A percentile compares a stretch with the other conserved stretches of the same genome.
These are phyloP conservation scores for Lumbricus terrestris DNA, from an alignment of 2,888 invertebrate genomes.

Conservation along the genomic window DNA sequence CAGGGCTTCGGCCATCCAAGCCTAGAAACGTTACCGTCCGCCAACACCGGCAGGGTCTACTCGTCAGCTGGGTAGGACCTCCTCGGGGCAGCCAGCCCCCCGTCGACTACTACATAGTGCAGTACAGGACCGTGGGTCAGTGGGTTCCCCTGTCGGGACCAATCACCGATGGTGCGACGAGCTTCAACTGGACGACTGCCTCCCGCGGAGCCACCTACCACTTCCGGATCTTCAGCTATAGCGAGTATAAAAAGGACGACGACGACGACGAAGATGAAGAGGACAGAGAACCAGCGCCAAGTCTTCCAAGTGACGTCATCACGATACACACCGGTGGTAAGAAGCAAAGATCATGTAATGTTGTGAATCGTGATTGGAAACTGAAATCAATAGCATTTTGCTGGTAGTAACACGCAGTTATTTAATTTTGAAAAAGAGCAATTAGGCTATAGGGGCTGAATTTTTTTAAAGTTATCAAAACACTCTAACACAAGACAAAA, in stretches of 20 bases:
- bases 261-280: neutral
- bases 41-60: constrained; percentile 83
- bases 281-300: neutral
- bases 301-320: constrained; percentile 14
- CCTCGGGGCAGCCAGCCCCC: constrained; percentile 38
- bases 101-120: constrained; percentile 44
- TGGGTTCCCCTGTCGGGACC: constrained; percentile 35
- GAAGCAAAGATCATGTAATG: neutral
- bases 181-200: constrained; percentile 35
- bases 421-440: no score
- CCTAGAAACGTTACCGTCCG: constrained; percentile 87
- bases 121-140: constrained; percentile 41
- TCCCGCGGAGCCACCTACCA: constrained; percentile 30
- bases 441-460: no score
- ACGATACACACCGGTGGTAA: constrained; percentile 11
- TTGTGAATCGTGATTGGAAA: no score
- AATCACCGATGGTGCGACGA: constrained; percentile 27
- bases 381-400: no score
- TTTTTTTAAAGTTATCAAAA: no score
- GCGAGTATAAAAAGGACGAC: neutral
- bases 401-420: no score
- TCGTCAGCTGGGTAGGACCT: constrained; percentile 66
- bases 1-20: constrained; percentile 69
- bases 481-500: no score
- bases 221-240: constrained; percentile 17